A percentile compares a stretch with the other conserved stretches of the same genome.
Conservation (phyloP, 2,888 invertebrate species). For the Tachystola acroxantha region DNA sequence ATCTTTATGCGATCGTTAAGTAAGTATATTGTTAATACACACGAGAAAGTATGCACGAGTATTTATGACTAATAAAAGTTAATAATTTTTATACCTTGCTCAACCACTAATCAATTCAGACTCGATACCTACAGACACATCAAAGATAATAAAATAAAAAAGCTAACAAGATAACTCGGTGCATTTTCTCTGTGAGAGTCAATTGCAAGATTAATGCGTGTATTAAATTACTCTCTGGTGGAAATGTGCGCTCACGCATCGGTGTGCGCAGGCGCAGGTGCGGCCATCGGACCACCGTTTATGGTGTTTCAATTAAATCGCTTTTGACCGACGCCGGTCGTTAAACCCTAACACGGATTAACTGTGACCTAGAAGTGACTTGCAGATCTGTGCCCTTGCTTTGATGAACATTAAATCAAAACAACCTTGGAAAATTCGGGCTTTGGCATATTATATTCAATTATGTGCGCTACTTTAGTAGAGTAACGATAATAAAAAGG, state of each 20-base stretch:
- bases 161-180: neutral
- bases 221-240: constrained; percentile 26
- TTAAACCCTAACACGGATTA: constrained; percentile 29
- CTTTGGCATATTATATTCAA: too few species aligned
- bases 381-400: neutral
- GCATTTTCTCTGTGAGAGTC: constrained; percentile 29
- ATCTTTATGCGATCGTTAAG: too few species aligned
- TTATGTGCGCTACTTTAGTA: too few species aligned
- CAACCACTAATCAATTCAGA: too few species aligned
- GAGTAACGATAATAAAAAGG: too few species aligned
- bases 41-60: too few species aligned
- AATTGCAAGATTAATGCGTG: constrained; percentile 28
- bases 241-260: constrained; percentile 27
- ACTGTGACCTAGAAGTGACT: constrained; percentile 28
- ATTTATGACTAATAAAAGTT: too few species aligned
- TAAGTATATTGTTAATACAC: too few species aligned
- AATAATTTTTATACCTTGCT: too few species aligned
- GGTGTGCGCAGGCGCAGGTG: constrained; percentile 36
- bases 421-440: too few species aligned
- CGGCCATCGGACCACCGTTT: constrained; percentile 38
- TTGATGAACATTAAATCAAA: too few species aligned
- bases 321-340: constrained; percentile 54
- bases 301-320: constrained; percentile 68
- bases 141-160: neutral
- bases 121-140: too few species aligned